Base-by-base conservation (phyloP, 2,113 vertebrate species). In the Tympanuchus pallidicinctus region DNA sequence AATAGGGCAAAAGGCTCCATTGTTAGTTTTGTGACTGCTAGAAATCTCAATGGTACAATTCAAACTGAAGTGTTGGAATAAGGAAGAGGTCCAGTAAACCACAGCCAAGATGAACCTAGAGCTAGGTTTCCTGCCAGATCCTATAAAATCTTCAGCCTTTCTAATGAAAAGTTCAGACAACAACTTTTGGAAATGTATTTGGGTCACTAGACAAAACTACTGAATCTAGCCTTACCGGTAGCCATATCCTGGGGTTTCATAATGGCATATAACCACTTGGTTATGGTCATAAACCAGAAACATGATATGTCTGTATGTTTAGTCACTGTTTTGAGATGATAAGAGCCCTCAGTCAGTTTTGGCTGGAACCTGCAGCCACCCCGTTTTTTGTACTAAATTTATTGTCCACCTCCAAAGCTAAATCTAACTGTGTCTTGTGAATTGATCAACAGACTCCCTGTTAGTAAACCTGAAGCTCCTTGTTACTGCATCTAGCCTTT, bases 391-490 rank as follows among this genome's bases (percentile, higher is more conserved):
- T 22, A 32, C 16, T 81, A 57, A 54, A 77, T 67, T 80, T 40
- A 56, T 69, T 42, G 42, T 11, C 34, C 9, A 21, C 27, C 40
- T 91, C 30, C 40, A 76, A 14, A 38, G 28, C 4, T 76, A 8
- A 79, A 18, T 13, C 86, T 82, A 69, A 57, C 6, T 47, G 50
- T 21, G n/a, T 15, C 17, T 72, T 87, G 10, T 72, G 36, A 72
- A 21, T 11, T 36, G 43, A n/a, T 13, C 2, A 1, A 42, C 18
- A 50, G 27, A 25, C 45, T 47, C 20, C 12, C 5, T 1, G 0
- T 57, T 66, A 73, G 40, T 13, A 61, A 69, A 76, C 60, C 5
- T 7, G 2, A 64, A 67, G 30, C 2, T 21, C 38, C 74, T 86
- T 89, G 12, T 38, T 67, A 25, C 19, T 36, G 11, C 25, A n/a